Percentiles rank a stretch among this genome's conserved stretches.
Evolutionary conservation across 2,797 vertebrate species (phyloP).

Genomic region (Oreochromis grahami): DNA sequence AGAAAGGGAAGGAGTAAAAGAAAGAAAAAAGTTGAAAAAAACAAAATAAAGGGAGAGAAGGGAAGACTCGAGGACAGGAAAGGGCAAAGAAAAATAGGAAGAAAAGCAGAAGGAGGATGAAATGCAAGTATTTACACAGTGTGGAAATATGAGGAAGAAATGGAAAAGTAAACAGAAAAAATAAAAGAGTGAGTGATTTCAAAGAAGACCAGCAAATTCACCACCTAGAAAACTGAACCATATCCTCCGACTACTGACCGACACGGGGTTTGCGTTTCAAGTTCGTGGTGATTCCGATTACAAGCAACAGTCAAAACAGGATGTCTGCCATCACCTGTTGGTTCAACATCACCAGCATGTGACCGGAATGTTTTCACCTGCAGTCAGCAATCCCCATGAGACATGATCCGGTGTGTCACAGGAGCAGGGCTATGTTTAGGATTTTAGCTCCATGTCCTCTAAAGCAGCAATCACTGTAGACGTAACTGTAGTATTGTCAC

Average conservation of each 20-base stretch:
- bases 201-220: not conserved
- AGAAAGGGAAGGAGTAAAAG: not conserved
- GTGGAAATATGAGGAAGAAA: not conserved
- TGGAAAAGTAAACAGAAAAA: not conserved
- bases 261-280: not conserved
- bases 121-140: not conserved
- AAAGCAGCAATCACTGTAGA: not conserved
- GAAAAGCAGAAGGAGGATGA: not conserved
- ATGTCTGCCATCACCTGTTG: constrained; percentile 23
- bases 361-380: constrained; percentile 38
- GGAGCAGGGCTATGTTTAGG: constrained; percentile 41
- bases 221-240: not conserved
- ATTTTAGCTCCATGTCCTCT: not conserved
- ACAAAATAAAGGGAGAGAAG: not conserved
- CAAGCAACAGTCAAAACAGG: constrained; percentile 4
- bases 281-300: not conserved
- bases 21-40: no score
- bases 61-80: not conserved
- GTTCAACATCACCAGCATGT: not conserved
- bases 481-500: not conserved
- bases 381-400: constrained; percentile 36
- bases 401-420: constrained; percentile 32
- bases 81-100: not conserved
- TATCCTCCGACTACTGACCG: not conserved
- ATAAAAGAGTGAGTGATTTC: not conserved